phyloP scores from a whole-genome alignment of 2,113 vertebrate species.

The Gorsachius goisagi region DNA sequence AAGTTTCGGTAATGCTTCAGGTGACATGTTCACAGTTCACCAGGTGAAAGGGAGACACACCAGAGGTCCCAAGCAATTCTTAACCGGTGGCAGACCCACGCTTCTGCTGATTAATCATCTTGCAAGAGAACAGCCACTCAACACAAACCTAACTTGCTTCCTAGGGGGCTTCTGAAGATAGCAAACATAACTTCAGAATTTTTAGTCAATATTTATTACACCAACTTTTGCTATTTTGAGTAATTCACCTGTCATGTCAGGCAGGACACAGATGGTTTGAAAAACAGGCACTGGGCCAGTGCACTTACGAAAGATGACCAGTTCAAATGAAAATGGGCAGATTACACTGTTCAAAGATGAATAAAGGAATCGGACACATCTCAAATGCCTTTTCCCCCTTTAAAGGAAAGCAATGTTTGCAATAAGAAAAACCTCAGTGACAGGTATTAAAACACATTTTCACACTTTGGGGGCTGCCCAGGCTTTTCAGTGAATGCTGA shows the following conservation, averaged over 20 bases:
- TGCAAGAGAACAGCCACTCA: not conserved
- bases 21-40: rapidly evolving
- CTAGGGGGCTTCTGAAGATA: not conserved
- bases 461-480: not conserved
- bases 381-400: not conserved
- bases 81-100: not conserved
- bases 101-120: not conserved
- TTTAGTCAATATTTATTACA: not conserved
- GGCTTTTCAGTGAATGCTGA: not conserved
- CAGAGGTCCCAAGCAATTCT: not conserved
- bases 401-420: not conserved
- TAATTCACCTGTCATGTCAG: not conserved
- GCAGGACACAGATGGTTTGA: not conserved
- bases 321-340: not conserved
- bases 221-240: not conserved
- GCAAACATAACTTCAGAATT: not conserved
- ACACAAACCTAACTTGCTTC: not conserved
- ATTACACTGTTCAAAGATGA: not conserved
- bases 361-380: not conserved
- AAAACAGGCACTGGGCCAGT: not conserved
- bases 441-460: not conserved
- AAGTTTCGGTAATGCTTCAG: not conserved
- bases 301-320: not conserved
- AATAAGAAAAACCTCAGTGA: not conserved
- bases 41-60: not conserved